Evolutionary conservation across 2,888 invertebrate genomes (phyloP).

Genomic region (Ernsta delagoae): DNA sequence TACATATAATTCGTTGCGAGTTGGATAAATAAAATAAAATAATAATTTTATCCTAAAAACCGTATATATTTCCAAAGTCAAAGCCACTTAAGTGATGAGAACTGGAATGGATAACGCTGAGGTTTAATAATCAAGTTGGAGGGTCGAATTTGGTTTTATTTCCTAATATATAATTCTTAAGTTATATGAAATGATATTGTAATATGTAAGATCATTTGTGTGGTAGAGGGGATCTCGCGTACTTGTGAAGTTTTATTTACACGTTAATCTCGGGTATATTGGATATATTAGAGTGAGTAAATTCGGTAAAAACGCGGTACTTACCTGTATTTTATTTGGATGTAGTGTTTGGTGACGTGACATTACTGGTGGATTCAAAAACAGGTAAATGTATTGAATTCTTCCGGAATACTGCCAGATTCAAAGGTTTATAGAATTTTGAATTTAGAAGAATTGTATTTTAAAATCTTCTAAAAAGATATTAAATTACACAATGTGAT

Average conservation of each 20-base stretch:
- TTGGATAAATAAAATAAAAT: neutral
- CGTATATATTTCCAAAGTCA: neutral
- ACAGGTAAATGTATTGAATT: conserved; percentile 7
- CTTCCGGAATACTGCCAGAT: too few relatives aligned
- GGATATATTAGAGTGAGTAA: conserved; percentile 9
- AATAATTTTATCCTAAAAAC: neutral
- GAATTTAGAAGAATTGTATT: neutral
- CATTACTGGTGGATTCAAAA: too few relatives aligned
- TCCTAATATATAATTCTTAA: conserved; percentile 4
- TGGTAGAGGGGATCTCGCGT: conserved; percentile 7
- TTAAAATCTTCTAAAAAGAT: neutral
- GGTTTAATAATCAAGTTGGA: neutral
- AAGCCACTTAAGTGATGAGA: neutral
- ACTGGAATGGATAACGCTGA: neutral
- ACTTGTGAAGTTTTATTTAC: conserved; percentile 23
- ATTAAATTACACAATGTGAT: neutral
- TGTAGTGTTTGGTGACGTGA: neutral
- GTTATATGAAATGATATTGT: conserved; percentile 1
- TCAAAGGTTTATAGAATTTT: neutral
- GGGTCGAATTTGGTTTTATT: conserved; percentile 9
- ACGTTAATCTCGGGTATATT: conserved; percentile 9
- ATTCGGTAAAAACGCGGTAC: neutral
- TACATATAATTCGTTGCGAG: neutral
- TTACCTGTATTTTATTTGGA: neutral
- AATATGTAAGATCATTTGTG: conserved; percentile 7